phyloP scores from a whole-genome alignment of 30 jellyfish, hydroid and myxozoan genomes.

The Haliclystus octoradiatus region DNA sequence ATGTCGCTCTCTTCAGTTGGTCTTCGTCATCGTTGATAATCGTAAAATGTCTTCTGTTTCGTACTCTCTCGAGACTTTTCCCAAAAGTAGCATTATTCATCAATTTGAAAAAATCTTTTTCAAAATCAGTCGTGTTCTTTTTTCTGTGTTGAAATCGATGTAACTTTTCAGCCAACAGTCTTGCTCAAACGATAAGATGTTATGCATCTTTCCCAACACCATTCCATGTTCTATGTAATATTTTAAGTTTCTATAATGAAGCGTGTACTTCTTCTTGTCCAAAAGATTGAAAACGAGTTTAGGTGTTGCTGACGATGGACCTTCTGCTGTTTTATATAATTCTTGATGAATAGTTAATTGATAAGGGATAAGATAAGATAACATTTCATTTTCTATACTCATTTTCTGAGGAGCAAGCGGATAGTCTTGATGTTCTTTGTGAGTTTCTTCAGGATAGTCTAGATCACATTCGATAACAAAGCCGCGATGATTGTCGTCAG shows the following conservation, averaged over 20 bases:
- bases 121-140: conserved; percentile 29
- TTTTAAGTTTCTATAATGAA: conserved; percentile 37
- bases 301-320: background rate
- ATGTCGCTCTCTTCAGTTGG: conserved; percentile 2
- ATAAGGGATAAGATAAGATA: conserved; percentile 12
- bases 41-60: too few species aligned
- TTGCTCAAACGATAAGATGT: conserved; percentile 37
- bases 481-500: conserved; percentile 12
- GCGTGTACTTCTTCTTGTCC: conserved; percentile 29
- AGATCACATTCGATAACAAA: conserved; percentile 32
- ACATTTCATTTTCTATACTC: conserved; percentile 10
- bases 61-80: conserved; percentile 43
- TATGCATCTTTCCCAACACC: conserved; percentile 17
- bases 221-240: conserved; percentile 20
- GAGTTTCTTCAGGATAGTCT: conserved; percentile 52
- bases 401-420: conserved; percentile 55
- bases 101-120: conserved; percentile 45
- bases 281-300: conserved; percentile 33
- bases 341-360: background rate
- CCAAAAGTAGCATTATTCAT: conserved; percentile 59
- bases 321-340: conserved; percentile 7
- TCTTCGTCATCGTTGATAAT: too few species aligned
- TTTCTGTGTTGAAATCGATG: conserved; percentile 42
- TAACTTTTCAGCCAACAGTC: conserved; percentile 22
- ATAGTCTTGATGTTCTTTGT: conserved; percentile 40